Evolutionary conservation across 2,797 vertebrate genomes (phyloP).

Genomic region (Myoxocephalus aenaeus): DNA sequence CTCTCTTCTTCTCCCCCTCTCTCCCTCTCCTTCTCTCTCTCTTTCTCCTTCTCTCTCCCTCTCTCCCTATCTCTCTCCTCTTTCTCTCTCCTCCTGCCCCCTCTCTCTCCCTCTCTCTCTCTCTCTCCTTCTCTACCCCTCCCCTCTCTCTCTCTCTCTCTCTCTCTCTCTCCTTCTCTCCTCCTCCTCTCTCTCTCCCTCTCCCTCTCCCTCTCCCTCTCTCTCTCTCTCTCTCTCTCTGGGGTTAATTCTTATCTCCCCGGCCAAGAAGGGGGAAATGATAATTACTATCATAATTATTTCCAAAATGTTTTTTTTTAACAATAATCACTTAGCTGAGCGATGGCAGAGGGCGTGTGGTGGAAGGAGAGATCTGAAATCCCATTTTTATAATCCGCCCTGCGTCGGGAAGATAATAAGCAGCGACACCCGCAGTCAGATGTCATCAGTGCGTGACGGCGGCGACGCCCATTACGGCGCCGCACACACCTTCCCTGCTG

Average conservation of each 20-base stretch:
- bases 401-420: slow-evolving; percentile 81
- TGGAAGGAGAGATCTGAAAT: slow-evolving; percentile 74
- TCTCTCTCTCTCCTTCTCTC: too few relatives aligned
- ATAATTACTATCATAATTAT: slow-evolving; percentile 84
- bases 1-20: too few relatives aligned
- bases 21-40: too few relatives aligned
- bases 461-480: slow-evolving; percentile 62
- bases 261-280: slow-evolving; percentile 67
- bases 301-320: slow-evolving; percentile 77
- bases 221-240: slow-evolving; percentile 60
- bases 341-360: slow-evolving; percentile 62
- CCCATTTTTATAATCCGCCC: slow-evolving; percentile 83
- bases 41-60: too few relatives aligned
- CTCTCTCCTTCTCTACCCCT: too few relatives aligned
- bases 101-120: too few relatives aligned
- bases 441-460: slow-evolving; percentile 80
- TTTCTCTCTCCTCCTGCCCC: too few relatives aligned
- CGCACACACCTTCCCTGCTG: slow-evolving; percentile 46
- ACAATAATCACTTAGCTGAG: slow-evolving; percentile 84
- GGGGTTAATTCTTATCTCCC: slow-evolving; percentile 79
- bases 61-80: too few relatives aligned
- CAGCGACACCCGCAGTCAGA: slow-evolving; percentile 79
- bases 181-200: too few relatives aligned
- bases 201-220: slow-evolving; percentile 19
- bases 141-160: too few relatives aligned